Conservation (phyloP, 2,888 invertebrate genomes). For the Stegana nigrithorax region DNA sequence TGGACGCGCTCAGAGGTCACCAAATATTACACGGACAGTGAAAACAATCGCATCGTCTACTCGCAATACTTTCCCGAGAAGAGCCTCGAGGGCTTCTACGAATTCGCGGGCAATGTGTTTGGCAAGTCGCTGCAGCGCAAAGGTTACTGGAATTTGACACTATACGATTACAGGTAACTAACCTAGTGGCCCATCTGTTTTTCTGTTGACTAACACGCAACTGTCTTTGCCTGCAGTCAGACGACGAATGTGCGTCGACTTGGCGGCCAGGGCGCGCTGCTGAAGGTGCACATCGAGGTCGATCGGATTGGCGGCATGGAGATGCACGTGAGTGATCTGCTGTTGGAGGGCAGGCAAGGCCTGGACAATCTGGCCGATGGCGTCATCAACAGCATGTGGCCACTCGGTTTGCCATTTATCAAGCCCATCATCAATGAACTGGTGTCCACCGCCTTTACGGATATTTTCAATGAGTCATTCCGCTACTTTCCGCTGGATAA, state of each 20-base stretch:
- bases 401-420: slow-evolving; percentile 81
- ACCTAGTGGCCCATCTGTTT: background rate
- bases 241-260: slow-evolving; percentile 69
- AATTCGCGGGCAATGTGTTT: slow-evolving; percentile 74
- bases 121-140: slow-evolving; percentile 74
- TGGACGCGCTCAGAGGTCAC: slow-evolving; percentile 83
- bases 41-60: slow-evolving; percentile 76
- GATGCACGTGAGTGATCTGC: slow-evolving; percentile 80
- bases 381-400: slow-evolving; percentile 85
- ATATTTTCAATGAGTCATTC: slow-evolving; percentile 83
- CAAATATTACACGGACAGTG: slow-evolving; percentile 78
- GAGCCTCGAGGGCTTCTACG: slow-evolving; percentile 77
- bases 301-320: slow-evolving; percentile 82
- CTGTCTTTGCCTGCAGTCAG: slow-evolving; percentile 65
- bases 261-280: slow-evolving; percentile 66
- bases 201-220: background rate
- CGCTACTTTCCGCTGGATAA: slow-evolving; percentile 78
- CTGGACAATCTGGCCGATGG: slow-evolving; percentile 77
- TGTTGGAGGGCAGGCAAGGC: slow-evolving; percentile 72
- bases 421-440: slow-evolving; percentile 84
- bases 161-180: slow-evolving; percentile 73
- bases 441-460: slow-evolving; percentile 85
- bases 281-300: slow-evolving; percentile 78
- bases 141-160: slow-evolving; percentile 81
- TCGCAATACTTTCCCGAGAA: slow-evolving; percentile 88